phyloP scores from a whole-genome alignment of 2,797 vertebrate species.

The Euphonia xanthogaster region DNA sequence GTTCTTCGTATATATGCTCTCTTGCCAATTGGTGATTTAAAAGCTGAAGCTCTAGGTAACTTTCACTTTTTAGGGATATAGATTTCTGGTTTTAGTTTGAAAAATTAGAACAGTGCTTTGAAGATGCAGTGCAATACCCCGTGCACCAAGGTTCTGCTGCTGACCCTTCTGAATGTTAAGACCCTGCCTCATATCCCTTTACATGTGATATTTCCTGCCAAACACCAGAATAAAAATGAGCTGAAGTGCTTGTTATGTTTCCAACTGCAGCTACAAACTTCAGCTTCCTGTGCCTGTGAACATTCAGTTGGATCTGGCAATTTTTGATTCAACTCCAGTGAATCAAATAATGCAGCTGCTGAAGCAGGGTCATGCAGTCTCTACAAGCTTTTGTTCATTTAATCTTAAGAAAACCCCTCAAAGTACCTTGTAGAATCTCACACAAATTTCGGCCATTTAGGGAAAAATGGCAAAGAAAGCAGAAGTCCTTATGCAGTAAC shows the following conservation, averaged over 20 bases:
- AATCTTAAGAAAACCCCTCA: neutral
- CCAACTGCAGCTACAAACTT: neutral
- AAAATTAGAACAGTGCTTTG: neutral
- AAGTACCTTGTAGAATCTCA: neutral
- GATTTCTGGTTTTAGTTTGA: neutral
- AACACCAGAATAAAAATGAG: neutral
- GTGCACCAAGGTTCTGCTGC: neutral
- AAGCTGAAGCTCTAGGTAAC: neutral
- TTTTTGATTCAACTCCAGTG: neutral
- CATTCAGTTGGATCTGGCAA: neutral
- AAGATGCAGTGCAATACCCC: neutral
- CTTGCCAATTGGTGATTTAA: neutral
- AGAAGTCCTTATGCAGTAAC: neutral
- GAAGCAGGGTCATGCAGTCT: neutral
- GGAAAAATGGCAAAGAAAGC: neutral
- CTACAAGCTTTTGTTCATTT: neutral
- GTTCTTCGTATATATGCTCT: neutral
- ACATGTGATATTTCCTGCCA: neutral
- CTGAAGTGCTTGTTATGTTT: neutral
- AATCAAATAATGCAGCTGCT: neutral
- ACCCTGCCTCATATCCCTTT: neutral
- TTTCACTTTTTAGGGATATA: neutral
- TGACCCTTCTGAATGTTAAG: neutral
- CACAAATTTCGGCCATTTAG: neutral
- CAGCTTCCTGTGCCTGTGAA: neutral